These are phyloP conservation scores for Drosophila rufa DNA, from an alignment of 1,140 invertebrate genomes.

Conservation along the genomic window DNA sequence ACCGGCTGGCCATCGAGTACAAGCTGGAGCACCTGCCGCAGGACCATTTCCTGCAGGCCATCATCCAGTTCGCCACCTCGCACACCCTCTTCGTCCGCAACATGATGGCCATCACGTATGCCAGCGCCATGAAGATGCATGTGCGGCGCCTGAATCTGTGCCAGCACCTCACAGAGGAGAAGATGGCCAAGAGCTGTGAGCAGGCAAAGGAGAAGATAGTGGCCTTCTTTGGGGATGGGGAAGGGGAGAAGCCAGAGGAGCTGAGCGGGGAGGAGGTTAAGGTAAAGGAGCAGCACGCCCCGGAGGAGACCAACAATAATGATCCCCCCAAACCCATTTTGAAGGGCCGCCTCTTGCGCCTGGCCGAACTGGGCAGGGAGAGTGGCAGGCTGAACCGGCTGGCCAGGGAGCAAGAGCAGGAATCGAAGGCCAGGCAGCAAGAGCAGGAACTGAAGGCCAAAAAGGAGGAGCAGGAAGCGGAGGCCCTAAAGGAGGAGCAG, in stretches of 20 bases:
- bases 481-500: background rate
- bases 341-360: too few species aligned
- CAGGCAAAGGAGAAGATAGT: background rate
- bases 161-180: background rate
- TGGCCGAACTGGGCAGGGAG: background rate
- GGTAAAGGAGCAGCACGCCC: too few species aligned
- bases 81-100: conserved; percentile 2
- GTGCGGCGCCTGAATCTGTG: background rate
- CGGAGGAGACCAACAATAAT: background rate
- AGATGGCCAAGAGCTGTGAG: background rate
- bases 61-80: background rate
- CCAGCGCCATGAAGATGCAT: background rate
- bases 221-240: background rate
- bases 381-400: rapidly evolving
- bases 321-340: too few species aligned
- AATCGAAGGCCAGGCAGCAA: background rate
- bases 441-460: background rate
- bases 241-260: too few species aligned
- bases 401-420: background rate
- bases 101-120: background rate
- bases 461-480: background rate
- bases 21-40: background rate
- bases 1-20: background rate
- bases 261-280: background rate
- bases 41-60: conserved; percentile 8